Base-by-base conservation (phyloP, 2,888 invertebrate genomes). In the Pimpla rufipes region DNA sequence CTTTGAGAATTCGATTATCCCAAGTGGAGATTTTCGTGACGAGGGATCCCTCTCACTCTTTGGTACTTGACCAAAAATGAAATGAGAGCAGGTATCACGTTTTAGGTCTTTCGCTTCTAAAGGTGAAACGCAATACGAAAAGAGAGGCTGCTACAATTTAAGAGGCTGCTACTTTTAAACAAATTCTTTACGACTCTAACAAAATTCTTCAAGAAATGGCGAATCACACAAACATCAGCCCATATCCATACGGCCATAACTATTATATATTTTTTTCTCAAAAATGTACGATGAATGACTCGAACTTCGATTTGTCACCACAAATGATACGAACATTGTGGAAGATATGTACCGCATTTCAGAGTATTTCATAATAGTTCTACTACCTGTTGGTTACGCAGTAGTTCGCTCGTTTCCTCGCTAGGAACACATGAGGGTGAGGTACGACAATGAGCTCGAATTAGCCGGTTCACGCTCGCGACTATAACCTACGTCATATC, bases 31-130 rank as follows among this genome's bases (percentile, higher is more conserved):
- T 91, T 89, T 88, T 74, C 82, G 85, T 85, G 87, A 85, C 83
- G 74, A 66, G 79, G 76, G 84, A 84, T 87, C 84, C 85, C 81
- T 82, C 85, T 40, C n/a, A 11, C 42, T 1, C 29, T 23, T 87
- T 90, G 91, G 90, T 90, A 89, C 84, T 85, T 85, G 87, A 90
- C 90, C 90, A 90, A 90, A 90, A 90, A 89, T 86, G 89, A 89
- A 90, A 90, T 88, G 89, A 90, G 88, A 87, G 84, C 81, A 13
- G 23, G 29, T 83, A 50, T 78, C 71, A 59, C 52, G 55, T 76
- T 79, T 76, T n/a, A 62, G 35, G 18, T 13, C 29, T 52, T 67
- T 40, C 10, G 10, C 23, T 23, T n/a, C 67, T 40, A 29, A 57
- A 16, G 18, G 62, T 52, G 7, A 18, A 35, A 37, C 71, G 21